These are phyloP conservation scores for Lathamus discolor DNA, from an alignment of 2,113 vertebrate species.

Conservation along the genomic window DNA sequence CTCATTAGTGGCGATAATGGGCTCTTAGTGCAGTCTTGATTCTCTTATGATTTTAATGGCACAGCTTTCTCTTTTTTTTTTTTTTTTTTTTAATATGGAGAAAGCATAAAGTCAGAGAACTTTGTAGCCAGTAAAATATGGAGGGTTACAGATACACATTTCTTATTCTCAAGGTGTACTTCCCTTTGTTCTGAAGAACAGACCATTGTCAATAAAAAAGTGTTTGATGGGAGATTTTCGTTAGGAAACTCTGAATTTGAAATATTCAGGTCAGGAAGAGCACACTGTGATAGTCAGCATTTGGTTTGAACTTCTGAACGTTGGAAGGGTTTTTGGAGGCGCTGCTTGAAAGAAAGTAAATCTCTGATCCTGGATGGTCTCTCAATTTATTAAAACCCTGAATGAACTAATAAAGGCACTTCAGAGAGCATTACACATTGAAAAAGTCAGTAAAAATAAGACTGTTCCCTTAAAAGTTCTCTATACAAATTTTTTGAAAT, in stretches of 20 bases:
- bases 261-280: constrained; percentile 54
- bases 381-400: constrained; percentile 40
- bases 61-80: background rate
- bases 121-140: constrained; percentile 23
- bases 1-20: constrained; percentile 54
- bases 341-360: constrained; percentile 14
- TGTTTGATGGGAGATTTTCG: constrained; percentile 47
- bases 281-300: constrained; percentile 40
- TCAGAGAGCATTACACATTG: constrained; percentile 28
- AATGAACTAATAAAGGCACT: constrained; percentile 48
- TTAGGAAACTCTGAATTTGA: constrained; percentile 26
- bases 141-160: constrained; percentile 7
- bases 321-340: constrained; percentile 12
- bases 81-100: background rate
- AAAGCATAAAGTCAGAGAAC: constrained; percentile 39
- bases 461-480: background rate
- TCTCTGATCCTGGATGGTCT: constrained; percentile 19
- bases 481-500: background rate
- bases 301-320: constrained; percentile 25
- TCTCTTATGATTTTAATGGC: constrained; percentile 49
- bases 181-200: constrained; percentile 31
- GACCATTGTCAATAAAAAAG: constrained; percentile 33
- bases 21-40: constrained; percentile 43
- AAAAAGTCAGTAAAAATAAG: constrained; percentile 32
- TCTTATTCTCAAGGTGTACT: constrained; percentile 12